Percentiles rank a stretch among this genome's conserved stretches.
phyloP scores from a whole-genome alignment of 1,140 invertebrate genomes.

The Drosophila trapezifrons region DNA sequence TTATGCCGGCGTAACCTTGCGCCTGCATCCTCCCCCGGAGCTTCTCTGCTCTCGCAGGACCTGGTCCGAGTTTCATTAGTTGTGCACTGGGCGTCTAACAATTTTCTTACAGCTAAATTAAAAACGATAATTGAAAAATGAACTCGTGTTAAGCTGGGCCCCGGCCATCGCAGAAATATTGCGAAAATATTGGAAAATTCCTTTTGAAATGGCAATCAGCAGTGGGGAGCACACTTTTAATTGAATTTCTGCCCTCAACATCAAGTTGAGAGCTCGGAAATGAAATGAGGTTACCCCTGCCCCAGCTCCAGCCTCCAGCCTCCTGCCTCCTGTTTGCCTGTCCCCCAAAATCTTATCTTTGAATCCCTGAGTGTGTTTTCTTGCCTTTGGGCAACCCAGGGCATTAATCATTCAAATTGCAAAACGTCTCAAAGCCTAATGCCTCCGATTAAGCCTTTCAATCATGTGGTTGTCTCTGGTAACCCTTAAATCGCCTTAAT shows the following conservation, averaged over 20 bases:
- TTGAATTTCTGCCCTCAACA: constrained; percentile 61
- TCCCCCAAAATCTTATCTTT: constrained; percentile 11
- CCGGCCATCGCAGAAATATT: constrained; percentile 27
- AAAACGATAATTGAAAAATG: constrained; percentile 83
- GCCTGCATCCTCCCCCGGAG: not conserved
- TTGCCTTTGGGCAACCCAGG: constrained; percentile 11
- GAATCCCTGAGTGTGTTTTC: constrained; percentile 17
- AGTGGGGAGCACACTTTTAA: constrained; percentile 60
- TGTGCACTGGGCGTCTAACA: constrained; percentile 59
- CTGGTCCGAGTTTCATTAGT: constrained; percentile 70
- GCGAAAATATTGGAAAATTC: constrained; percentile 74
- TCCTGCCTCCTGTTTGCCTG: not conserved
- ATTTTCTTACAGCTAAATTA: constrained; percentile 79
- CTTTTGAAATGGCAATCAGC: constrained; percentile 61
- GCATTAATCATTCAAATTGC: constrained; percentile 78
- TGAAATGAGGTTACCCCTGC: constrained; percentile 4
- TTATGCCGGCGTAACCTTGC: constrained; percentile 58
- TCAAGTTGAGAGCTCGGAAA: constrained; percentile 32
- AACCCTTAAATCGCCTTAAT: constrained; percentile 42
- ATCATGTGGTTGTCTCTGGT: constrained; percentile 53
- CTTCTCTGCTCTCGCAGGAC: constrained; percentile 8
- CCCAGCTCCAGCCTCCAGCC: too few species aligned
- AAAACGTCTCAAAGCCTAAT: constrained; percentile 59
- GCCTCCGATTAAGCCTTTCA: constrained; percentile 64
- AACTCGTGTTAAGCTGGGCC: constrained; percentile 42